Percentiles rank a stretch among this genome's conserved stretches.
Conservation (phyloP, 2,888 invertebrate genomes). For the Nemotelus nigrinus region DNA sequence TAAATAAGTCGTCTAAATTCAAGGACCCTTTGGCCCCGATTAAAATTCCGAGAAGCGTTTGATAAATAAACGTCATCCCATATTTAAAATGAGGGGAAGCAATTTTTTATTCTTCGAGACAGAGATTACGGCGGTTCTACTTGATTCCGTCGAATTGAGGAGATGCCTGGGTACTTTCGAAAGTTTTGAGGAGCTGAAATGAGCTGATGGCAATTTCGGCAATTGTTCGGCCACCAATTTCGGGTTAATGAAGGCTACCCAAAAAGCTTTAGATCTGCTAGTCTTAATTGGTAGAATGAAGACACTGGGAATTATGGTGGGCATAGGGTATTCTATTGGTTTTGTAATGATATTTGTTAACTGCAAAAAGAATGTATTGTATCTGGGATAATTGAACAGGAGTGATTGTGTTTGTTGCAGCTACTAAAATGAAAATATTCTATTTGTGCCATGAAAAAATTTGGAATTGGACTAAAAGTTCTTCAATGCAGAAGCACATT, state of each 20-base stretch:
- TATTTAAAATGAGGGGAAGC: neutral
- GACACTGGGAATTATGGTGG: neutral
- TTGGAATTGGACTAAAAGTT: no score
- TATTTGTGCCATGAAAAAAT: no score
- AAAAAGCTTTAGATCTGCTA: neutral
- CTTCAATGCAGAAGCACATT: no score
- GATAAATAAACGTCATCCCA: conserved; percentile 26
- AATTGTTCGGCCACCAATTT: neutral
- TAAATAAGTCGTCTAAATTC: conserved; percentile 33
- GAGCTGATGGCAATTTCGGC: conserved; percentile 9
- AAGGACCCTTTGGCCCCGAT: conserved; percentile 13
- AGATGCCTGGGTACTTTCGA: neutral
- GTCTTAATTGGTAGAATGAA: conserved; percentile 15
- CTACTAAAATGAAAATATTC: no score
- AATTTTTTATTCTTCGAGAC: neutral
- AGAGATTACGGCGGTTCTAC: neutral
- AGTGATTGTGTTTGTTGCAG: no score
- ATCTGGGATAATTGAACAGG: no score
- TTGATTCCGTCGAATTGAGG: neutral
- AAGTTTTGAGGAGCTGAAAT: neutral
- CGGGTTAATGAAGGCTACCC: conserved; percentile 37
- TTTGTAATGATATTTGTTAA: no score
- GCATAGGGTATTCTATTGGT: no score
- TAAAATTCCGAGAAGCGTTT: conserved; percentile 29
- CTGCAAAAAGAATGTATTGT: no score